A percentile compares a stretch with the other conserved stretches of the same genome.
Conservation (phyloP, 2,797 vertebrate species). For the Helicolenus hilgendorfi region DNA sequence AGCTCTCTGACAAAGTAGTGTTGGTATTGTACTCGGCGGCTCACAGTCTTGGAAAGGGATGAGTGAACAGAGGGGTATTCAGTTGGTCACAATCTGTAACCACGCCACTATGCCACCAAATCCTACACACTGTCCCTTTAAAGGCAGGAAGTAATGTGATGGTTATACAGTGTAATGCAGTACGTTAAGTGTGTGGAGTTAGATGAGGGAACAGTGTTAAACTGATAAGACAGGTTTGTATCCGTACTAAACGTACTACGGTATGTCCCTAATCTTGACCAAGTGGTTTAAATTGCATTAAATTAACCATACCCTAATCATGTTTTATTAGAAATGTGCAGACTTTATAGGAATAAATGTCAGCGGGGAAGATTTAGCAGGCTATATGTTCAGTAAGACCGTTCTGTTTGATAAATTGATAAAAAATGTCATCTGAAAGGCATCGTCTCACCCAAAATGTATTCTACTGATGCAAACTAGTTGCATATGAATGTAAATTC, state of each 20-base stretch:
- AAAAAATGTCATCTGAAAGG: slow-evolving; percentile 1
- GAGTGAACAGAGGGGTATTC: background rate
- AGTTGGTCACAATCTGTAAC: background rate
- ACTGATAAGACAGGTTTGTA: background rate
- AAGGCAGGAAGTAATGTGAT: background rate
- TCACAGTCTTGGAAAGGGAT: background rate
- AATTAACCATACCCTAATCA: background rate
- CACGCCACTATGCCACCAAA: background rate
- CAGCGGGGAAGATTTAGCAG: background rate
- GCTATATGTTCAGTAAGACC: background rate
- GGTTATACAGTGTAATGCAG: background rate
- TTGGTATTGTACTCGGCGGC: no score
- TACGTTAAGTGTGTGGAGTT: background rate
- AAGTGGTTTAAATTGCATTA: background rate
- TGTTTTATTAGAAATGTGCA: background rate
- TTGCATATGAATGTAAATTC: slow-evolving; percentile 43
- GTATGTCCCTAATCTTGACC: background rate
- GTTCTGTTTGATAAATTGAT: slow-evolving; percentile 8
- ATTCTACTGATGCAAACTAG: slow-evolving; percentile 23
- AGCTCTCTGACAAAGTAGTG: no score
- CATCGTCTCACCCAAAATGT: slow-evolving; percentile 17
- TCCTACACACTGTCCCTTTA: background rate
- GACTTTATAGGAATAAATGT: background rate
- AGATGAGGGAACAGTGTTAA: background rate
- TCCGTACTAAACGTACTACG: background rate